A percentile compares a stretch with the other conserved stretches of the same genome.
Evolutionary conservation across 2,113 vertebrate species (phyloP).

Genomic region (Aythya baeri): DNA sequence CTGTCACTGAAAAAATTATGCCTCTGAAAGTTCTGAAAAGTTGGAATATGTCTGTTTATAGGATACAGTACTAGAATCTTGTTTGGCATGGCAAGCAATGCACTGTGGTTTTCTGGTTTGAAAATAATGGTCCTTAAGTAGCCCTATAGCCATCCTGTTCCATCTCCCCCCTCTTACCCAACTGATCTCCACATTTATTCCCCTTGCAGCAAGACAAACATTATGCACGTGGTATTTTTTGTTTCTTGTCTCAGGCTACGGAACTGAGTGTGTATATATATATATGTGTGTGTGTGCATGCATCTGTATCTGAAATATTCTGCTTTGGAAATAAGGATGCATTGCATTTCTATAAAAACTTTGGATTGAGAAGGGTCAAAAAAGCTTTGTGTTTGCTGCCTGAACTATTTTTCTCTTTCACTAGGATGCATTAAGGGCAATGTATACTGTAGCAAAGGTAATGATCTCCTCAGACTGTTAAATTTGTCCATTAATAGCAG

Average conservation of each 20-base stretch:
- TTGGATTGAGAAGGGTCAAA: not conserved
- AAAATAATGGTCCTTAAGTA: not conserved
- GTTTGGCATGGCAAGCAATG: not conserved
- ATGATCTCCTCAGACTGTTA: not conserved
- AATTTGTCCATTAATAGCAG: not conserved
- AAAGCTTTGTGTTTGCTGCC: not conserved
- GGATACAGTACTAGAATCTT: not conserved
- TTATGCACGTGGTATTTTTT: rapidly evolving
- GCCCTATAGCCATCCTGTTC: too few species aligned
- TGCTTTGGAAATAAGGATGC: not conserved
- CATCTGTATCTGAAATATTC: not conserved
- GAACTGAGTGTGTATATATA: not conserved
- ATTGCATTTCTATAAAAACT: not conserved
- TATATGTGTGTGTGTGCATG: too few species aligned
- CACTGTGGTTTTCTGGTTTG: not conserved
- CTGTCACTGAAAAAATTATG: not conserved
- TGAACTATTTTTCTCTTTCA: not conserved
- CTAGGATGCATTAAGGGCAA: not conserved
- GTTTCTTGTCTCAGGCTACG: not conserved
- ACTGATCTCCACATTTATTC: not conserved
- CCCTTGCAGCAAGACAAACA: not conserved
- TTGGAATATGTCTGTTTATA: not conserved
- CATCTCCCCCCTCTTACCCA: too few species aligned
- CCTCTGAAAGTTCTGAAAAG: not conserved
- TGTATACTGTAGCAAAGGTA: not conserved